Base-by-base conservation (phyloP, 2,113 vertebrate species). In the Gorsachius goisagi region DNA sequence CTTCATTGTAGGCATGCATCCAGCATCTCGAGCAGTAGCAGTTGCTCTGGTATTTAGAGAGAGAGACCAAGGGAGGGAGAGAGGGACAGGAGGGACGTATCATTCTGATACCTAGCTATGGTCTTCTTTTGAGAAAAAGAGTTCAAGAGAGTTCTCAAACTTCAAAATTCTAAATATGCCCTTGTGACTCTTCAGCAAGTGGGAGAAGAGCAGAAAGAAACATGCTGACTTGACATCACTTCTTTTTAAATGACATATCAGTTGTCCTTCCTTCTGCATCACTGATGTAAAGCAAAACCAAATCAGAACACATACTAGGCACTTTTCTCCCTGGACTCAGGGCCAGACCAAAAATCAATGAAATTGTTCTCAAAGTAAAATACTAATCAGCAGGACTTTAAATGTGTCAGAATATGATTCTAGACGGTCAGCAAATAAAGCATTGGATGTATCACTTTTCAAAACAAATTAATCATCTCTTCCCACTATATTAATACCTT, bases 341-440 rank as follows among this genome's bases (percentile, higher is more conserved):
- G 49, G 41, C 49, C 52, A 92, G 81, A 74, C 41, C 45, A 83
- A 91, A 94, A 95, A 95, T 91, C 74, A 96, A 26, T 91, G 50
- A 79, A 72, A 66, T 49, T 73, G 20, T 92, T 91, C 53, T 76
- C 47, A 32, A 85, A 64, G 58, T 85, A 82, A 91, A 87, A 81
- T 59, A 69, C 45, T 76, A 39, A 33, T 87, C 80, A 89, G 69
- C 80, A 89, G 84, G 45, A 87, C 74, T 82, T 94, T 60, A 73
- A 85, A 64, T 58, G 33, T 85, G 55, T 76, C 75, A 53, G 55
- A 85, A 55, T 69, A 66, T 59, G 32, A 83, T 85, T 85, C 62
- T 88, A 60, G 28, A n/a, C 73, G 74, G 84, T 92, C 89, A 95
- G 67, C 77, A 92, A 89, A 76, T 85, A 82, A 89, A 85, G 15